A percentile compares a stretch with the other conserved stretches of the same genome.
phyloP scores from a whole-genome alignment of 2,888 invertebrate genomes.

The Plebejus melissa region DNA sequence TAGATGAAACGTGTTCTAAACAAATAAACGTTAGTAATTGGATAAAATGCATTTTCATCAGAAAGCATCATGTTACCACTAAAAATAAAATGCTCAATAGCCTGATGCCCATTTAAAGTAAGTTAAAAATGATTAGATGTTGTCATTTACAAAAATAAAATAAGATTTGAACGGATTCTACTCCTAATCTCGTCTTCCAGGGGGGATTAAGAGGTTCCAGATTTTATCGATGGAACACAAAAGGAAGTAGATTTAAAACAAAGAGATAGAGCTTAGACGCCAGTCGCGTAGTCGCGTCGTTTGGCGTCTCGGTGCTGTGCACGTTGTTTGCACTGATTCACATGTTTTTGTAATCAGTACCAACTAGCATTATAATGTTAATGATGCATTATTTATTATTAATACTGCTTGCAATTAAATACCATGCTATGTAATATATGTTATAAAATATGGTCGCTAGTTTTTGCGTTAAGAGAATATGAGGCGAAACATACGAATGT shows the following conservation, averaged over 20 bases:
- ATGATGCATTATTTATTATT: slow-evolving; percentile 9
- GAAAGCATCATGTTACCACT: neutral
- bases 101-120: no score
- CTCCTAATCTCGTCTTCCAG: no score
- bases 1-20: neutral
- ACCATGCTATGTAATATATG: neutral
- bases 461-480: neutral
- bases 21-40: neutral
- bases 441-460: neutral
- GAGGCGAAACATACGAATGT: neutral
- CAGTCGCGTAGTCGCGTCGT: neutral
- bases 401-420: neutral
- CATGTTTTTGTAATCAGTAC: slow-evolving; percentile 6
- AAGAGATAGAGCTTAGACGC: neutral
- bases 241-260: neutral
- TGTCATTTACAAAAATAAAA: no score
- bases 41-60: neutral
- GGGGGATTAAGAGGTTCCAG: neutral
- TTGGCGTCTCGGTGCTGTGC: slow-evolving; percentile 9
- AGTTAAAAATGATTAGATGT: no score
- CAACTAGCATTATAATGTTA: slow-evolving; percentile 6
- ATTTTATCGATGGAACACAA: neutral
- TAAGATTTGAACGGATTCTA: no score
- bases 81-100: no score
- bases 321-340: slow-evolving; percentile 14